Conservation (phyloP, 2,888 invertebrate species). For the Parelbella ahira region DNA sequence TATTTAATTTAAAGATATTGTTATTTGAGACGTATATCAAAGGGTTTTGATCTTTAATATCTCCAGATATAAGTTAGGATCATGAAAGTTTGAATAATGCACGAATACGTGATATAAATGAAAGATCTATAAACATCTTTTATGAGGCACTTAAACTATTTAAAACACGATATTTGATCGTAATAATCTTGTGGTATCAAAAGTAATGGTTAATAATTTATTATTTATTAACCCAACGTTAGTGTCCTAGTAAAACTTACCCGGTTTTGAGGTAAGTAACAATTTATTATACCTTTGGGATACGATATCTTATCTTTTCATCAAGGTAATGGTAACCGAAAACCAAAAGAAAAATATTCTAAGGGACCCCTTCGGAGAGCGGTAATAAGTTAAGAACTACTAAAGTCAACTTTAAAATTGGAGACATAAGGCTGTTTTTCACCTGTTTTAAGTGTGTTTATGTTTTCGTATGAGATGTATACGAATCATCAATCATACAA, state of each 20-base stretch:
- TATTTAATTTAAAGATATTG: no score
- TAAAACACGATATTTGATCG: slow-evolving; percentile 21
- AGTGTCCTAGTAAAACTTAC: slow-evolving; percentile 19
- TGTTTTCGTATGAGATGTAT: background rate
- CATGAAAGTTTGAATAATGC: no score
- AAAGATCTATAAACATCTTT: slow-evolving; percentile 6
- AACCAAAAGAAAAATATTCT: slow-evolving; percentile 40
- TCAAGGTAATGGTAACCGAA: slow-evolving; percentile 40
- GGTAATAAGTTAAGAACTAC: no score
- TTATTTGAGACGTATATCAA: no score
- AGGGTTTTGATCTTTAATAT: no score
- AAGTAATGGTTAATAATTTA: slow-evolving; percentile 23
- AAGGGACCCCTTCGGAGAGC: slow-evolving; percentile 32
- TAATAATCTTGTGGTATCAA: slow-evolving; percentile 18
- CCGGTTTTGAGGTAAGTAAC: slow-evolving; percentile 1
- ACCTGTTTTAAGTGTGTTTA: no score
- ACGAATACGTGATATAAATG: no score
- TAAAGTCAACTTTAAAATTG: no score
- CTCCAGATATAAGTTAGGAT: no score
- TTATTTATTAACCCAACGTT: slow-evolving; percentile 21
- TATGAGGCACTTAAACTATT: slow-evolving; percentile 19
- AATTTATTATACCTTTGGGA: slow-evolving; percentile 17
- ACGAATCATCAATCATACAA: no score
- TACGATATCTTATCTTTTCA: slow-evolving; percentile 38
- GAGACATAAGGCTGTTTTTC: no score